Evolutionary conservation across 2,113 vertebrate species (phyloP), one percentile per base, ranked within the genome.

Genomic region (Anser brachyrhynchus): DNA sequence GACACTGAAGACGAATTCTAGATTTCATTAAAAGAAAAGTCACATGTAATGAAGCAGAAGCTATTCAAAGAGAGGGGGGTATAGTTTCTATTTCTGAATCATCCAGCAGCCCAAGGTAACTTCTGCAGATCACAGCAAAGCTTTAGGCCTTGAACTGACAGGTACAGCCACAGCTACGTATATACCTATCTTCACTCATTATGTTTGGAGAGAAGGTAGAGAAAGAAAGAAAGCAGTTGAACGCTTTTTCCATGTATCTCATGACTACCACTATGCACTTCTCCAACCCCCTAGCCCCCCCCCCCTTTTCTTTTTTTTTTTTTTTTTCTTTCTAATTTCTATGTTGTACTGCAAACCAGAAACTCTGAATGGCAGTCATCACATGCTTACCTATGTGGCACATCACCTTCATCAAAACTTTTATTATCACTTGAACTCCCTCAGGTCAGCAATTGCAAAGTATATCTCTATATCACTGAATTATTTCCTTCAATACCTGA

Each of bases 51-150:
- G 17, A 92, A 87, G 90, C 39, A 76, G 77, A 3, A 94, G 44
- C 49, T 76, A 84, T 43, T 89, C 83, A 89, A 92, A 90, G 33
- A 43, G 9, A 58, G 6, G 41, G 54, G 54, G 79, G 26, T 28
- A 89, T 8, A 69, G 54, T 23, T 96, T 90, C 77, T 83, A 85
- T 73, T 93, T 93, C 72, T 69, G 66, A 75, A 54, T 65, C 0
- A 0, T 93, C 80, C 93, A 93, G 74, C 23, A 93, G 73, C 21
- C 61, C 39, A 94, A 81, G 69, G 72, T 94, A 95, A 86, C 44
- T 94, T 62, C 74, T 76, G 59, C 20, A 92, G 52, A 69, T 90
- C 43, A 72, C 0, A 65, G 31, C 37, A 31, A 87, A 90, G 75
- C 69, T 86, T 59, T 52, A 80, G 16, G 54, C 65, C 44, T 71